Evolutionary conservation across 1,140 invertebrate genomes (phyloP), one percentile per base, ranked within the genome.

Genomic region (Ostrea denselamellosa): DNA sequence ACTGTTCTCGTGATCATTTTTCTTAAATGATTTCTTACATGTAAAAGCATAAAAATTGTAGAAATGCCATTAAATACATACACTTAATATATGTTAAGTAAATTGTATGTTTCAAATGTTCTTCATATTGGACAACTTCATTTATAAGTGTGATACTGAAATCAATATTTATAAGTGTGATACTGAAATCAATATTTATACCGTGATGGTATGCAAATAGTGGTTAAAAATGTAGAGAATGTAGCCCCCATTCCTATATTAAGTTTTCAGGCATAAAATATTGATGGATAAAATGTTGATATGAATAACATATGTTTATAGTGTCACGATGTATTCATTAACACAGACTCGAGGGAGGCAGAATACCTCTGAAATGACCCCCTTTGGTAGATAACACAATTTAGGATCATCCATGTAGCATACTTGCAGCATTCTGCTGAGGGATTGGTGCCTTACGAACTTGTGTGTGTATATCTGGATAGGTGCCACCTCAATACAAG

Each of bases 271-370:
- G 14, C 68, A 77, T 77, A 77, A 77, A 77, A 77, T 77, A 77
- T 77, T 77, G 68, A 77, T 77, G 68, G 68, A 77, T 77, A 77
- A 44, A 77, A 77, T 77, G 68, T 77, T 77, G 28, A 77, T 77
- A 77, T 77, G 68, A 77, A 77, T 77, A 77, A 77, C 68, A 77
- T 77, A 77, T 77, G 68, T 77, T 77, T 77, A n/a, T n/a, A 77
- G 68, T 77, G 68, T 77, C 68, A 77, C 12, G 68, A 25, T 77
- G 68, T 77, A 77, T 77, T 77, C 68, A 77, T 77, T 77, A 77
- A 77, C 28, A 12, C 22, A 77, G 22, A 25, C 68, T 77, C 68
- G 8, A 10, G 68, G 68, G 68, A 77, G 28, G 9, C 28, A 77
- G 68, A 25, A 10, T 77, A 77, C 68, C 68, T 34, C 28, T 77